Evolutionary conservation across 2,797 vertebrate species (phyloP), one percentile per base, ranked within the genome.

Genomic region (Anabas testudineus): DNA sequence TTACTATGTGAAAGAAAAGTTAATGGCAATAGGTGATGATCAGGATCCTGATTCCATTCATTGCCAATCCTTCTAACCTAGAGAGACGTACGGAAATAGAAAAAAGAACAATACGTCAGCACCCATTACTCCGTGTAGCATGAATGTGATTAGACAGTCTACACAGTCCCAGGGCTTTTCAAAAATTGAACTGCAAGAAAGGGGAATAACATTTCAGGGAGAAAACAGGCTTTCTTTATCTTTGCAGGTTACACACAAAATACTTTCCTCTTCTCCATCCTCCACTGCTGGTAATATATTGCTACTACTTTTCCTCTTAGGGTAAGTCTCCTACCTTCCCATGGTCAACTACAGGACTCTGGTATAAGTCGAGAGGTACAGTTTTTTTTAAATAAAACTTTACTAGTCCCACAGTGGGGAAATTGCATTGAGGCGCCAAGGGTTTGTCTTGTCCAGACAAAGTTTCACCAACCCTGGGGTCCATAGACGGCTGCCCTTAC

Each of bases 251-350:
- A 53, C 26, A 46, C 59, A 28, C 36, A 76, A 62, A 67, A 43
- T 45, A 21, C 2, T 69, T 63, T 63, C 8, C 16, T 64, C 61
- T 52, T 21, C 39, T n/a, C 43, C 45, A 62, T 10, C 41, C 55
- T 24, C 22, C 42, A 4, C 30, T 30, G 19, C 8, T 28, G 18
- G 9, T 46, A 19, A 51, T 15, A 46, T 46, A 36, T 24, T 47
- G 2, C 46, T 28, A 42, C 60, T 74, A 61, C 57, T 75, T 66
- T 63, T 70, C 18, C 62, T 68, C 63, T 56, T 61, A 18, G 45
- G 63, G 43, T 74, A 75, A 80, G 81, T 78, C 62, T 61, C 52
- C 51, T 68, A 51, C 45, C 49, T 54, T 67, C 62, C 46, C 49
- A 41, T 46, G 63, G 71, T 79, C 66, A 87, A 41, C 18, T 16